Evolutionary conservation across 2,888 invertebrate species (phyloP), one percentile per base, ranked within the genome.

Genomic region (Torymus texanus): DNA sequence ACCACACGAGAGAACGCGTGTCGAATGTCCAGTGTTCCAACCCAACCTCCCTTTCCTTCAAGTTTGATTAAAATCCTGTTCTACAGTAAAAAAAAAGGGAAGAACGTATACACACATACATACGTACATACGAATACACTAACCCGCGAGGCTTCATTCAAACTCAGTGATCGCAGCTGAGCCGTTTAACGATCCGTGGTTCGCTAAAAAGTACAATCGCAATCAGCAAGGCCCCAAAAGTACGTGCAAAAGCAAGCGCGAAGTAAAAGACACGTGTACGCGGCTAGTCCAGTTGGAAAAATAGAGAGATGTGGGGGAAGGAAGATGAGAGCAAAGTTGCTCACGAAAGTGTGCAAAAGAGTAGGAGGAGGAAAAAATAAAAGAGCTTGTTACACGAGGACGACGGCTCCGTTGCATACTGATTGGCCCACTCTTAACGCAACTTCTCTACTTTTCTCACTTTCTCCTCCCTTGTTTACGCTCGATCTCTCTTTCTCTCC

Each of bases 401-500:
- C 83, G 79, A 82, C 83, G 85, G 83, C 82, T 78, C 81, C 77
- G 84, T 85, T 86, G 87, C 87, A 87, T 88, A 88, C 87, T 87
- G 87, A 88, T 87, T 84, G 82, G 75, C 78, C 78, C 65, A 76
- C 79, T 66, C 70, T 72, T 59, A 13, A 16, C 51, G 50, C 53
- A 73, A 63, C 55, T 73, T 71, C 21, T 53, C 29, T 55, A n/a
- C 8, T 41, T 51, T 29, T 66, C 59, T 55, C 24, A 16, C 62
- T 63, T 50, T 56, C 18, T 21, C 16, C 16, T 55, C 61, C n/a
- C 58, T 66, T 58, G 58, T 66, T 65, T 59, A 59, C 65, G 21
- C 68, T n/a, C 50, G 56, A 56, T 71, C 41, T 58, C 11, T 29
- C 63, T 10, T 41, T 41, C 55, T 70, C 59, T 71, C 18, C 58